These are phyloP conservation scores for Pterocles gutturalis DNA, from an alignment of 2,113 vertebrate genomes.

Conservation along the genomic window DNA sequence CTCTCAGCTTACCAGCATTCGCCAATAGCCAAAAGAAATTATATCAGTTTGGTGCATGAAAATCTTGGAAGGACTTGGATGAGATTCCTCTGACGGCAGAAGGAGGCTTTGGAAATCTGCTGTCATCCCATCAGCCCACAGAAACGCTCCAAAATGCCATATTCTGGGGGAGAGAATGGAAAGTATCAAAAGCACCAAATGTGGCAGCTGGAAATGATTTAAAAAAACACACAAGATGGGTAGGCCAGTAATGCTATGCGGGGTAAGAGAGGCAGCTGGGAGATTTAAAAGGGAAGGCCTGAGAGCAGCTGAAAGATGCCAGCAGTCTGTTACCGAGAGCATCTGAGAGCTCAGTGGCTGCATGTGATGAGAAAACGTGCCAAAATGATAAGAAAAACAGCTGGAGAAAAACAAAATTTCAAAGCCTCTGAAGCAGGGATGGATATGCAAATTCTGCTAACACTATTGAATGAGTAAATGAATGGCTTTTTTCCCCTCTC, in stretches of 20 bases:
- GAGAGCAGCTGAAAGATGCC: slow-evolving; percentile 71
- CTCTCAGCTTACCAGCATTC: not conserved
- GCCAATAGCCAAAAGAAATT: not conserved
- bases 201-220: slow-evolving; percentile 72
- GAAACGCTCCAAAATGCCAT: slow-evolving; percentile 25
- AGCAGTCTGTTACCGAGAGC: not conserved
- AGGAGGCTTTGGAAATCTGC: slow-evolving; percentile 27
- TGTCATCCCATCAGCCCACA: slow-evolving; percentile 10
- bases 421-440: not conserved
- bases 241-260: slow-evolving; percentile 1
- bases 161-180: slow-evolving; percentile 30
- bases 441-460: slow-evolving; percentile 29
- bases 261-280: slow-evolving; percentile 74
- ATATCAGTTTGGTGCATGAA: not conserved
- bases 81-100: not conserved
- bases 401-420: slow-evolving; percentile 46
- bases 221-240: slow-evolving; percentile 19
- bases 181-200: slow-evolving; percentile 57
- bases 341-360: slow-evolving; percentile 40
- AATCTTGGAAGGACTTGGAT: not conserved
- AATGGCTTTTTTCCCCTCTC: not conserved
- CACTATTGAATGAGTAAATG: not conserved
- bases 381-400: slow-evolving; percentile 64
- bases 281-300: slow-evolving; percentile 50
- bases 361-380: slow-evolving; percentile 48